These are phyloP conservation scores for Clupea harengus DNA, from an alignment of 2,113 vertebrate species.

Conservation along the genomic window DNA sequence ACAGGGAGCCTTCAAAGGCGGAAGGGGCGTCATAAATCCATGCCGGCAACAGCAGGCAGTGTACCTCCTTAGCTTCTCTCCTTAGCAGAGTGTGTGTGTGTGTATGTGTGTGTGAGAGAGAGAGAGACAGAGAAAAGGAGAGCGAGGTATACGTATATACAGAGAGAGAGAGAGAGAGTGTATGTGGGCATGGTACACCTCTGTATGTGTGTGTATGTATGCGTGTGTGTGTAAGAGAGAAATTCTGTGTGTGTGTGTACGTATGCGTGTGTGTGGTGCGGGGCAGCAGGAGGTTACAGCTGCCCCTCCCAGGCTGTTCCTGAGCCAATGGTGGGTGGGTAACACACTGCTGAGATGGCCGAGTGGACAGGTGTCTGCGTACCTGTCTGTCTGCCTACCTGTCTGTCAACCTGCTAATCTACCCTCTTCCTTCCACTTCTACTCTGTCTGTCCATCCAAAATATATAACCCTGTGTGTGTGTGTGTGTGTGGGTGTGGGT, in stretches of 20 bases:
- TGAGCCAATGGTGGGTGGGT: not conserved
- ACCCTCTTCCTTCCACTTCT: no score
- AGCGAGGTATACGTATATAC: no score
- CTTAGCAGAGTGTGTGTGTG: no score
- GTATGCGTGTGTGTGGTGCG: not conserved
- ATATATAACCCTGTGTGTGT: no score
- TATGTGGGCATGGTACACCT: not conserved
- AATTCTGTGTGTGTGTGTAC: not conserved
- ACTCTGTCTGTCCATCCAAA: no score
- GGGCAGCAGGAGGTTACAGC: not conserved
- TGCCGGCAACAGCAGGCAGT: slow-evolving; percentile 52
- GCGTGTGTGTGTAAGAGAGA: no score
- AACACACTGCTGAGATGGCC: not conserved
- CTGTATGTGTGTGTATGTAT: not conserved
- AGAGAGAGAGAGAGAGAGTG: no score
- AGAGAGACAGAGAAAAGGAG: no score
- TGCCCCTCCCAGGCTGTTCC: not conserved
- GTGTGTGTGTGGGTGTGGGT: no score
- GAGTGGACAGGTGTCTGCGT: not conserved
- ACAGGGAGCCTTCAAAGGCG: slow-evolving; percentile 52
- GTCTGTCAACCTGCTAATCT: no score
- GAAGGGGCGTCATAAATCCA: slow-evolving; percentile 55
- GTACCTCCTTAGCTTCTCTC: slow-evolving; percentile 50
- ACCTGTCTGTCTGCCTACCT: not conserved
- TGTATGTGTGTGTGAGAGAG: not conserved